Conservation (phyloP, 2,888 invertebrate species). For the Dilophus febrilis region DNA sequence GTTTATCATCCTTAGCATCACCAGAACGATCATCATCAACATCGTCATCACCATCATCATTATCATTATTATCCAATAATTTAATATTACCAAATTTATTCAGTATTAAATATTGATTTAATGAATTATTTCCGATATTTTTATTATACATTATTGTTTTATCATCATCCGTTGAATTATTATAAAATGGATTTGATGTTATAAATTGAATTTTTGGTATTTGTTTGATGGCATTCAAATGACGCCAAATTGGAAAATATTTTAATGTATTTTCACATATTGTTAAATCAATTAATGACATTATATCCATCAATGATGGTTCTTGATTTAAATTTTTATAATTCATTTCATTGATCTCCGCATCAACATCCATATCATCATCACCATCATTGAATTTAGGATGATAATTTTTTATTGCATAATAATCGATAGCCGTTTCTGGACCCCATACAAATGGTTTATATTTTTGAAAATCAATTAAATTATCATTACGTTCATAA, state of each 20-base stretch:
- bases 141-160: too few species aligned
- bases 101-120: neutral
- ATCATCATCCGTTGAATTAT: neutral
- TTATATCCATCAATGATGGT: constrained; percentile 52
- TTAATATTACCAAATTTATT: neutral
- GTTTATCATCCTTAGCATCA: too few species aligned
- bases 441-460: constrained; percentile 69
- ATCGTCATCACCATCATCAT: neutral
- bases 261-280: constrained; percentile 46
- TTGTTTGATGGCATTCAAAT: constrained; percentile 28
- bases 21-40: too few species aligned
- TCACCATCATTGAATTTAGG: too few species aligned
- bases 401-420: constrained; percentile 44
- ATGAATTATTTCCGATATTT: too few species aligned
- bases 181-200: neutral
- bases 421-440: constrained; percentile 58
- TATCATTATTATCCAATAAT: neutral
- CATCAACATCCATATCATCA: too few species aligned
- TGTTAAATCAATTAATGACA: constrained; percentile 52
- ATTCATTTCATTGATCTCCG: constrained; percentile 15
- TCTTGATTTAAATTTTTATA: constrained; percentile 42
- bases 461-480: constrained; percentile 44
- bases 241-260: constrained; percentile 49
- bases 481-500: constrained; percentile 51
- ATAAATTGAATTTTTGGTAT: constrained; percentile 19